Evolutionary conservation across 2,888 invertebrate genomes (phyloP), one percentile per base, ranked within the genome.

Genomic region (Cecidostiba fungosa): DNA sequence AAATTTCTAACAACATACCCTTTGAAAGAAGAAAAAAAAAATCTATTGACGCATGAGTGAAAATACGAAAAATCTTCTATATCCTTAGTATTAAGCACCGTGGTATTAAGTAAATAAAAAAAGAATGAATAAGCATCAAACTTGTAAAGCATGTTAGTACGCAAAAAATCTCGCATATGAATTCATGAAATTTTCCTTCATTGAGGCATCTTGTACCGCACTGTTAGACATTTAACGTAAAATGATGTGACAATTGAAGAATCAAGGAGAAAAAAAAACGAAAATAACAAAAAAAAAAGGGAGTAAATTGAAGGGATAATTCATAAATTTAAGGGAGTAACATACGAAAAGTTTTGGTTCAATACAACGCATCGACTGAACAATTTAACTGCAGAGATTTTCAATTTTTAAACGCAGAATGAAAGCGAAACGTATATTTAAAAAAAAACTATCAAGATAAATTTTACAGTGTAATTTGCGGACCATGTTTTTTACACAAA

Each of bases 401-500:
- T 85, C 74, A 69, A 87, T 85, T 85, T 87, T 84, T 77, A 83
- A 85, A 85, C 79, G 73, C 66, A 78, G 16, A 76, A 39, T 77
- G 79, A 77, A 62, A 82, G 76, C 69, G 69, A 73, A 84, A 78
- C 78, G 50, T 76, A 76, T 59, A 69, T 43, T 77, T 19, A 54
- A 85, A 72, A 66, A 43, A 70, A 36, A 43, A 86, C 77, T 85
- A 87, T 84, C 87, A 87, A 36, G 62, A 82, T 76, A 87, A 88
- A 85, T 86, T 89, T 88, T 88, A 86, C 88, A 89, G 83, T 89
- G 89, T 88, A 88, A 88, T 87, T 87, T 86, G 89, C 87, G 89
- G 89, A 89, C 89, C 89, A 89, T 89, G 88, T 87, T 89, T 89
- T 89, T 88, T 89, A 88, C 88, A 89, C 88, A 89, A 87, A 89